Conservation (phyloP, 2,888 invertebrate species). For the Philereme transversata region DNA sequence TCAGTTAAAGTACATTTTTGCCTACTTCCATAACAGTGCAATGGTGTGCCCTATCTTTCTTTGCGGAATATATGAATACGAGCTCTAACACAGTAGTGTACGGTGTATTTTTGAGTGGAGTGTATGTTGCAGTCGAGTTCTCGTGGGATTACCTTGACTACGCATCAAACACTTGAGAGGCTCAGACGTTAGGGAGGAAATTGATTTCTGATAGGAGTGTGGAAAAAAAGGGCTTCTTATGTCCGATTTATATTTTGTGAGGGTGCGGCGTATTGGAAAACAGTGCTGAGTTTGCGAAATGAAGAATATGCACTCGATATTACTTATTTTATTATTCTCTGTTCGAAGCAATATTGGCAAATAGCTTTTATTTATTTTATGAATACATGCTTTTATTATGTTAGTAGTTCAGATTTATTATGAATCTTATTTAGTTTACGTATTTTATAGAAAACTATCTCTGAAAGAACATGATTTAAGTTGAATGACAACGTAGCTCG, state of each 20-base stretch:
- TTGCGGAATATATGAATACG: constrained; percentile 16
- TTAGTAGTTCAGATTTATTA: too few relatives aligned
- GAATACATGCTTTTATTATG: too few relatives aligned
- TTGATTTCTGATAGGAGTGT: constrained; percentile 38
- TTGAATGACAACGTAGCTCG: not conserved
- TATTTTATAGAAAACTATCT: not conserved
- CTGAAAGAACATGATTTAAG: not conserved
- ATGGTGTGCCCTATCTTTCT: constrained; percentile 26
- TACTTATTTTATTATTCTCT: too few relatives aligned
- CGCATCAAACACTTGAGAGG: constrained; percentile 38
- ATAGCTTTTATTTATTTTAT: too few relatives aligned
- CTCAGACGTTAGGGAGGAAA: constrained; percentile 39
- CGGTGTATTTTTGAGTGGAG: constrained; percentile 23
- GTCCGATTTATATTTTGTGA: constrained; percentile 13
- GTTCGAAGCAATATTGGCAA: too few relatives aligned
- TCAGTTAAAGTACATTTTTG: constrained; percentile 23
- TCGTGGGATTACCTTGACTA: constrained; percentile 49
- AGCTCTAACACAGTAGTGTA: constrained; percentile 22
- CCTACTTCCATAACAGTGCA: constrained; percentile 12
- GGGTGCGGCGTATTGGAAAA: constrained; percentile 4
- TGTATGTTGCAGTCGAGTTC: constrained; percentile 44
- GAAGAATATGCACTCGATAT: not conserved
- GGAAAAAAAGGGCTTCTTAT: constrained; percentile 21
- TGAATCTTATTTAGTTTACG: too few relatives aligned
- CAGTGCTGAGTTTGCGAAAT: not conserved